These are phyloP conservation scores for Cyaniris semiargus DNA, from an alignment of 2,888 invertebrate species.

Conservation along the genomic window DNA sequence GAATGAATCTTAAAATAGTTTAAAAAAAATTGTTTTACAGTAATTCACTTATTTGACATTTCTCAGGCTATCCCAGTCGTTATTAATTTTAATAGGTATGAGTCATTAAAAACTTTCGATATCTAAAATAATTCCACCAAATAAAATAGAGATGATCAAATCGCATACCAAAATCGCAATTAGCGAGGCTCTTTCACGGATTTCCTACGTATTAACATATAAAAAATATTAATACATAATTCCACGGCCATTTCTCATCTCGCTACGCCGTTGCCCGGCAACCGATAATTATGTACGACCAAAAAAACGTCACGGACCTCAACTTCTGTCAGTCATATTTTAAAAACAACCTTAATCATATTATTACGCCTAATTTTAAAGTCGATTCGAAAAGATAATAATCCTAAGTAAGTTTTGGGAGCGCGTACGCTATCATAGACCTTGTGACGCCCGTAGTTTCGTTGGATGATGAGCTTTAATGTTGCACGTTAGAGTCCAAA, in stretches of 20 bases:
- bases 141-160: slow-evolving; percentile 24
- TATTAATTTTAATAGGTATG: not conserved
- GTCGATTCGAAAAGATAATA: slow-evolving; percentile 70
- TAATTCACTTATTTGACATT: too few species aligned
- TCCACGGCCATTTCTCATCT: slow-evolving; percentile 19
- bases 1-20: too few species aligned
- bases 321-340: slow-evolving; percentile 64
- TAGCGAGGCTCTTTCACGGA: slow-evolving; percentile 4
- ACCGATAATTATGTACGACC: slow-evolving; percentile 31
- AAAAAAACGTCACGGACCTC: slow-evolving; percentile 63
- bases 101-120: not conserved
- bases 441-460: slow-evolving; percentile 43
- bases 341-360: slow-evolving; percentile 71
- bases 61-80: too few species aligned
- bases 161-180: slow-evolving; percentile 8
- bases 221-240: slow-evolving; percentile 24
- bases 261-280: not conserved
- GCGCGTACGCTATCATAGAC: slow-evolving; percentile 55
- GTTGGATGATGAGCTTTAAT: slow-evolving; percentile 54
- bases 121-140: not conserved
- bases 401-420: slow-evolving; percentile 59
- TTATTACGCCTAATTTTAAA: slow-evolving; percentile 74
- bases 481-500: slow-evolving; percentile 49
- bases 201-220: slow-evolving; percentile 27
- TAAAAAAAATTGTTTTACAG: too few species aligned